Percentiles rank a stretch among this genome's conserved stretches.
phyloP scores from a whole-genome alignment of 2,888 invertebrate genomes.

The Hyposoter didymator region DNA sequence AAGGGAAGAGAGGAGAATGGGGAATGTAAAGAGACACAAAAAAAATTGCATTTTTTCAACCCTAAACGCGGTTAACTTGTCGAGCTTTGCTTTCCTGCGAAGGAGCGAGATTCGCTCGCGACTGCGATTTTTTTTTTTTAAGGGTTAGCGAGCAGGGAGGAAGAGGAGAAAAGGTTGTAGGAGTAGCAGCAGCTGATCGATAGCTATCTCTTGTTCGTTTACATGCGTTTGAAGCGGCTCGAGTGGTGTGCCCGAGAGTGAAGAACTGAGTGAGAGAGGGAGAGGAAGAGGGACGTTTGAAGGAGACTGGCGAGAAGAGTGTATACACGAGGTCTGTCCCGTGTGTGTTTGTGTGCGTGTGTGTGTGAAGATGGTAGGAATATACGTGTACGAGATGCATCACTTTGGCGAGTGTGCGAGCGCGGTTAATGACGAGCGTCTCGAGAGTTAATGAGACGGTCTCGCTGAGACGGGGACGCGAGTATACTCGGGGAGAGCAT shows the following conservation, averaged over 20 bases:
- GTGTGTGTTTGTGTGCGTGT: conserved; percentile 38
- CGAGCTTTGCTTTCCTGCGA: neutral
- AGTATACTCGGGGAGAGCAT: conserved; percentile 26
- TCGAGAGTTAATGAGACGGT: conserved; percentile 76
- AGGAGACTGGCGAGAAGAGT: conserved; percentile 43
- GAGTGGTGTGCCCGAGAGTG: conserved; percentile 68
- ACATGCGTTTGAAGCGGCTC: conserved; percentile 72
- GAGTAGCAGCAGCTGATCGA: conserved; percentile 70
- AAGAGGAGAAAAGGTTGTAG: conserved; percentile 50
- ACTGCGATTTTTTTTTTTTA: conserved; percentile 40
- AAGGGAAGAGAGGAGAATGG: neutral
- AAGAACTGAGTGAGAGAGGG: conserved; percentile 18
- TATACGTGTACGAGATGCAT: conserved; percentile 43
- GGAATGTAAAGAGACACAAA: neutral
- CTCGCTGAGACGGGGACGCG: conserved; percentile 57
- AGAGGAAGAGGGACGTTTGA: conserved; percentile 23
- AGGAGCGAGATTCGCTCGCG: conserved; percentile 17
- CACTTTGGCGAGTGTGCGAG: conserved; percentile 44
- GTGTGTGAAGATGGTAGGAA: conserved; percentile 4
- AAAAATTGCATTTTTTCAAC: neutral
- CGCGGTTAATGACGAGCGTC: conserved; percentile 72
- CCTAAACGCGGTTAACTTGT: neutral
- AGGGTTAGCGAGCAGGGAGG: conserved; percentile 51
- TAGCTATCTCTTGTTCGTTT: conserved; percentile 71
- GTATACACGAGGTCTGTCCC: conserved; percentile 47